These are phyloP conservation scores for Malurus cyaneus DNA, from an alignment of 2,113 vertebrate species.

Conservation along the genomic window DNA sequence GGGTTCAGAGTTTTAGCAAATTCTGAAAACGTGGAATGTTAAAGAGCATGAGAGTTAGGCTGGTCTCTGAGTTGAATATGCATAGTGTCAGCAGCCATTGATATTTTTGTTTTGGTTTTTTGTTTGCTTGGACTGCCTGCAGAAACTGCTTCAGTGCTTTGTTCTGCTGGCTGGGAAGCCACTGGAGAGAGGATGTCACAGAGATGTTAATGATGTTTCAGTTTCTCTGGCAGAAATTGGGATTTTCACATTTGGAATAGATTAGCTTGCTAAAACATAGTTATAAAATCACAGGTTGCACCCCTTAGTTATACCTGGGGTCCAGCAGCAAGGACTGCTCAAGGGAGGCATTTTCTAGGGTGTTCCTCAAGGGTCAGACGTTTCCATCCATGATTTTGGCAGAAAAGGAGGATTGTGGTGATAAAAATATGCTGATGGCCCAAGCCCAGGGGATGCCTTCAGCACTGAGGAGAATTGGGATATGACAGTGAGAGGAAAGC, in stretches of 20 bases:
- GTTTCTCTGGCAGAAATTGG: not conserved
- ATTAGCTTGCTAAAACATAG: not conserved
- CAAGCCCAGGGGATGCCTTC: not conserved
- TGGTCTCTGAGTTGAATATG: no score
- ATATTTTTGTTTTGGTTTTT: no score
- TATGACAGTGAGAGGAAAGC: not conserved
- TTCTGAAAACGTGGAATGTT: no score
- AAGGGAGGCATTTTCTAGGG: not conserved
- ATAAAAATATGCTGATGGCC: not conserved
- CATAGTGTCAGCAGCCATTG: no score
- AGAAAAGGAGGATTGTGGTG: not conserved
- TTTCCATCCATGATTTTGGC: not conserved
- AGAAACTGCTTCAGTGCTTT: not conserved
- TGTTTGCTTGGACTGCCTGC: not conserved
- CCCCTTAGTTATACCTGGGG: not conserved
- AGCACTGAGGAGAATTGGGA: not conserved
- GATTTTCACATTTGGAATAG: not conserved
- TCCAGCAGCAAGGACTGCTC: not conserved
- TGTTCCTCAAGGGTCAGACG: not conserved
- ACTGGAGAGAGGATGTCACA: fast-evolving
- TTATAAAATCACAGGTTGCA: not conserved
- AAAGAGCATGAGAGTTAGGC: no score
- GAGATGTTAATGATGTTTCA: not conserved
- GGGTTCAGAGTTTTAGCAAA: no score
- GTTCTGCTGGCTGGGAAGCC: not conserved